Evolutionary conservation across 2,888 invertebrate species (phyloP), one percentile per base, ranked within the genome.

Genomic region (Drymonia ruficornis): DNA sequence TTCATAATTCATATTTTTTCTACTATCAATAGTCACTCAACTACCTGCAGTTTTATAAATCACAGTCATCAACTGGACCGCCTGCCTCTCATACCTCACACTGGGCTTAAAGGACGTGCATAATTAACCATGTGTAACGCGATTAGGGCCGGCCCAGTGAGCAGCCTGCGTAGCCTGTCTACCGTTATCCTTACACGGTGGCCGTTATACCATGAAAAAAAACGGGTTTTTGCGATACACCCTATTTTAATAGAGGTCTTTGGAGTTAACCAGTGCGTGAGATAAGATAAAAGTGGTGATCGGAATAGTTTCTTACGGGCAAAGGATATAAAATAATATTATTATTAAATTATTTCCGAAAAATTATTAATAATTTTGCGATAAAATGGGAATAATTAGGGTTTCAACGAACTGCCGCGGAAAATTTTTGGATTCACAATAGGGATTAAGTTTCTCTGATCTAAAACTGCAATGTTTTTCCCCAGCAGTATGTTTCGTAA

Each of bases 121-220:
- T 87, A 87, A 87, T 87, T 87, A 87, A 84, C 79, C 86, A 83
- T 84, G 83, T 83, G 82, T 86, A 85, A 87, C 80, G 59, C 82
- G 86, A 87, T 87, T 86, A 86, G 78, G 78, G 65, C 63, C 74
- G 70, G 70, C 71, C 75, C 70, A 64, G 69, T 65, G 70, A 72
- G 58, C 75, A 69, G 78, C 66, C 73, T 67, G 69, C 80, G 81
- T 70, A 61, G 61, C 65, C 70, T 70, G 63, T 66, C 63, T 65
- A 73, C 74, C 71, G 74, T 66, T 81, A 69, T 72, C 61, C 58
- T 63, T 65, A 65, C 72, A 67, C 68, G 68, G 61, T 51, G 65
- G 65, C 49, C 63, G 69, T 52, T 69, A 69, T 62, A 63, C 63
- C 67, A 76, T 71, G 49, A 70, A 72, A 71, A 78, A 74, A 79